Percentiles rank a stretch among this genome's conserved stretches.
Conservation (phyloP, 2,113 vertebrate genomes). For the Alethe castanea region DNA sequence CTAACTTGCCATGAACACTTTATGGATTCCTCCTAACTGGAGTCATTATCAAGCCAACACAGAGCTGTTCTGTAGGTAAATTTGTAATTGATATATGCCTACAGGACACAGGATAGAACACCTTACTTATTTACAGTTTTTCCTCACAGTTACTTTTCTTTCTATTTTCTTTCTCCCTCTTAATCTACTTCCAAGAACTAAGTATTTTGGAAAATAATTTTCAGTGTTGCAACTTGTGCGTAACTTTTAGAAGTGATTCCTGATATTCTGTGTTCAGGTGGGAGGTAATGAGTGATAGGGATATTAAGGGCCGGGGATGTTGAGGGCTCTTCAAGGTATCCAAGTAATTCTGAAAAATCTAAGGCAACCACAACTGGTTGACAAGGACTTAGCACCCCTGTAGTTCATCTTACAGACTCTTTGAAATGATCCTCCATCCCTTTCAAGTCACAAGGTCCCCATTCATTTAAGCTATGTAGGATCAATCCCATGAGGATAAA, state of each 20-base stretch:
- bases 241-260: not conserved
- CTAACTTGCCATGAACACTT: not conserved
- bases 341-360: conserved; percentile 5
- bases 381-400: not conserved
- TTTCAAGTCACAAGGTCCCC: not conserved
- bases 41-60: not conserved
- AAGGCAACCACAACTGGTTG: not conserved
- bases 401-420: not conserved
- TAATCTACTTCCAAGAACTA: not conserved
- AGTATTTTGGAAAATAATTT: not conserved
- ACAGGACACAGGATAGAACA: not conserved
- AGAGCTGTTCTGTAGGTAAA: not conserved
- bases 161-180: not conserved
- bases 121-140: not conserved
- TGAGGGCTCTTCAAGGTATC: not conserved
- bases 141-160: not conserved
- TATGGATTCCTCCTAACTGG: not conserved
- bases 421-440: not conserved
- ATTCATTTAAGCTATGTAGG: not conserved
- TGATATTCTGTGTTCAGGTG: not conserved
- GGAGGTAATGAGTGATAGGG: not conserved
- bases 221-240: not conserved
- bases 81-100: not conserved
- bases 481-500: not conserved
- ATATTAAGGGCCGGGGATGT: not conserved